A percentile compares a stretch with the other conserved stretches of the same genome.
phyloP scores from a whole-genome alignment of 2,797 vertebrate genomes.

The Parambassis ranga region DNA sequence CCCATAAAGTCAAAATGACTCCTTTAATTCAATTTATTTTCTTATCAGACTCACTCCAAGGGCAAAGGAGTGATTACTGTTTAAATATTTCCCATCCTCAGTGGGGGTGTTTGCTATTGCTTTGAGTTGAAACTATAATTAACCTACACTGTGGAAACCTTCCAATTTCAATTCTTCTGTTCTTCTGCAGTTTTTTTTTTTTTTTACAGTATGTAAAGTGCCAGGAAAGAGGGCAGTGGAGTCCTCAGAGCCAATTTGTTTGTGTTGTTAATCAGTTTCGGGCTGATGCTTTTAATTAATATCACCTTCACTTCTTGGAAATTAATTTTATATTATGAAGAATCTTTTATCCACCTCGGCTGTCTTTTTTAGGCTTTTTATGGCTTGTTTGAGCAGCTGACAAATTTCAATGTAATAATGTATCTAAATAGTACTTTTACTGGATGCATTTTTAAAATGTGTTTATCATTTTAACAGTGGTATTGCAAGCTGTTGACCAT shows the following conservation, averaged over 20 bases:
- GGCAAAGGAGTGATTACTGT: neutral
- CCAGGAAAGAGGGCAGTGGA: conserved; percentile 12
- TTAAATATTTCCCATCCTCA: neutral
- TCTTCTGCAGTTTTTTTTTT: conserved; percentile 2
- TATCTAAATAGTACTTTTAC: no score
- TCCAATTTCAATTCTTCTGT: neutral
- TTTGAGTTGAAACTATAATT: neutral
- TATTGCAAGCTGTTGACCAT: no score
- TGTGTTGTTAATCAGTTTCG: conserved; percentile 68
- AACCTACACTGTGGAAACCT: conserved; percentile 8
- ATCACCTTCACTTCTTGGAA: conserved; percentile 43
- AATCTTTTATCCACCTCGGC: conserved; percentile 2
- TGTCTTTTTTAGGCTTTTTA: no score
- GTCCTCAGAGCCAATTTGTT: conserved; percentile 52
- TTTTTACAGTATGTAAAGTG: no score
- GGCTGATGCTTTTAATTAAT: conserved; percentile 70
- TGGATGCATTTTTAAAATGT: no score
- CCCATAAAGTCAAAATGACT: no score
- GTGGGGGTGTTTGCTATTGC: neutral
- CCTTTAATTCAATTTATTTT: neutral
- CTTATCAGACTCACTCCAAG: neutral
- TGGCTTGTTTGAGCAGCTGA: neutral
- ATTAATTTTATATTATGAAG: conserved; percentile 44
- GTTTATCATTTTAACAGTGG: no score
- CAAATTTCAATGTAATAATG: no score